These are phyloP conservation scores for Sympetrum striolatum DNA, from an alignment of 2,888 invertebrate genomes.

Conservation along the genomic window DNA sequence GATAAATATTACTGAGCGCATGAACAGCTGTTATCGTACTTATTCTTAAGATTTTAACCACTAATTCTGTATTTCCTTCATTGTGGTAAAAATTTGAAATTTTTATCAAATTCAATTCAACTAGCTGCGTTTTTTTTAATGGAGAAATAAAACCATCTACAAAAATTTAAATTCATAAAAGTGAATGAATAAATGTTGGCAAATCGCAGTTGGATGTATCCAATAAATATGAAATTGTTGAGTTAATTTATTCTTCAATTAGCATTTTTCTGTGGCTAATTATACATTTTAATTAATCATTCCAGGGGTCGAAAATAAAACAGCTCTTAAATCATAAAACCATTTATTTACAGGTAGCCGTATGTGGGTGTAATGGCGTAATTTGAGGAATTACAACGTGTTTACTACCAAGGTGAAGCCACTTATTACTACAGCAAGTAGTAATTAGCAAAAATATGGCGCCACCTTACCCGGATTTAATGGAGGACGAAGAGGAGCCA, in stretches of 20 bases:
- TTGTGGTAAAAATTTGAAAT: too few species aligned
- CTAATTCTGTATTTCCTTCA: too few species aligned
- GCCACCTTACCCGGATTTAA: not conserved
- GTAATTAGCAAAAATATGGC: not conserved
- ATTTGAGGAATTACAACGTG: not conserved
- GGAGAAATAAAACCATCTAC: too few species aligned
- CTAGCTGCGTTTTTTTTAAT: too few species aligned
- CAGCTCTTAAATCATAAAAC: not conserved
- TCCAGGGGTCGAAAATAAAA: not conserved
- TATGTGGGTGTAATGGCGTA: not conserved
- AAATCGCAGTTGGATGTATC: not conserved
- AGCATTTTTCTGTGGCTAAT: not conserved
- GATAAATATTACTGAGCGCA: too few species aligned
- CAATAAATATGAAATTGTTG: not conserved
- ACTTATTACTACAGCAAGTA: not conserved
- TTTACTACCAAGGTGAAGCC: not conserved
- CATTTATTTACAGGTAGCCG: not conserved
- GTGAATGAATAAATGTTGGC: too few species aligned
- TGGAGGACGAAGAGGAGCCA: slow-evolving; percentile 19
- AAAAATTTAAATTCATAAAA: too few species aligned
- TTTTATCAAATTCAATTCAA: too few species aligned
- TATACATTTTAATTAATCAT: not conserved
- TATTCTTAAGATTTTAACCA: too few species aligned
- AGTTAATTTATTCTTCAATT: not conserved
- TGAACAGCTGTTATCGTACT: too few species aligned